These are phyloP conservation scores for Garra rufa DNA, from an alignment of 2,113 vertebrate genomes.

Conservation along the genomic window DNA sequence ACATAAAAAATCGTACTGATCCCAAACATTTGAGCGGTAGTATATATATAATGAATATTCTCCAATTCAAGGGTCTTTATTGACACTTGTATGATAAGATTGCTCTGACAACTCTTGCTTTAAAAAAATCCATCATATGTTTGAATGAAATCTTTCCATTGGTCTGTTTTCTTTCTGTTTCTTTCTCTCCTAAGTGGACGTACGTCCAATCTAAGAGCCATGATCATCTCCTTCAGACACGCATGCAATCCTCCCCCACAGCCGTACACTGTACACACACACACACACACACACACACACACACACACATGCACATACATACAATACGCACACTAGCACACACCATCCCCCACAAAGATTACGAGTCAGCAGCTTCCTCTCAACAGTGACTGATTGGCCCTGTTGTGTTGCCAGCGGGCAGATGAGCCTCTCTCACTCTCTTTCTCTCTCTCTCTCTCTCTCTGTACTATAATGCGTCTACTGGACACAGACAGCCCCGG, in stretches of 20 bases:
- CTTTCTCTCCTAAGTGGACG: neutral
- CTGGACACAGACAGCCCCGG: conserved; percentile 43
- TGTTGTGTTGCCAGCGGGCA: conserved; percentile 37
- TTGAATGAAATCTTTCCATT: neutral
- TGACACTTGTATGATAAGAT: neutral
- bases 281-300: too few relatives aligned
- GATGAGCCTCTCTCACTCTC: conserved; percentile 46
- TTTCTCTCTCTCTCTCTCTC: conserved; percentile 29
- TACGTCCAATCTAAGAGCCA: neutral
- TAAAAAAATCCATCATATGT: neutral
- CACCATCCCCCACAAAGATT: conserved; percentile 63
- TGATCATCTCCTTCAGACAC: conserved; percentile 47
- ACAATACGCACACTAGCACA: conserved; percentile 28
- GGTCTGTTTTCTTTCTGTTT: neutral
- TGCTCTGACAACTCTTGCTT: neutral
- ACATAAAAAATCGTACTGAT: too few relatives aligned
- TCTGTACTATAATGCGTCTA: conserved; percentile 32
- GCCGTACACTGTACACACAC: conserved; percentile 33
- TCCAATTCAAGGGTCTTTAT: neutral
- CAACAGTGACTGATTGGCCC: conserved; percentile 69
- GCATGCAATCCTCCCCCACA: conserved; percentile 40
- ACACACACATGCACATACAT: conserved; percentile 21
- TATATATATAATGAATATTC: neutral
- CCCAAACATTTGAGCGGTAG: too few relatives aligned
- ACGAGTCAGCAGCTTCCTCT: conserved; percentile 74